These are phyloP conservation scores for Zaprionus africanus DNA, from an alignment of 1,140 invertebrate species.

Conservation along the genomic window DNA sequence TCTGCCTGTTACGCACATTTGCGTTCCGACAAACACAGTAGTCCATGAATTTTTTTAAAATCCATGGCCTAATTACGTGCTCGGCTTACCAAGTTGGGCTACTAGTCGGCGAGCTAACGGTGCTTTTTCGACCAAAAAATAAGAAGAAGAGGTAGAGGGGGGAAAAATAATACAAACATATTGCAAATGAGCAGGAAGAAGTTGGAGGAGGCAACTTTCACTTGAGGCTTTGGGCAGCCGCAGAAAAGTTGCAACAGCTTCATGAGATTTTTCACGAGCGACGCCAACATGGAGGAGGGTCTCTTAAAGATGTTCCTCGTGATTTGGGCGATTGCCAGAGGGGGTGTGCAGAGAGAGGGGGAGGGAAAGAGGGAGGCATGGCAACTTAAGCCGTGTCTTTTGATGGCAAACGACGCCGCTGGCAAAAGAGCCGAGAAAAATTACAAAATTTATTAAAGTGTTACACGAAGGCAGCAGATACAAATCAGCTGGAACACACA, in stretches of 20 bases:
- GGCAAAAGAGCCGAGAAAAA: slow-evolving; percentile 59
- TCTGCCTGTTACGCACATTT: too few species aligned
- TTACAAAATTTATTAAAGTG: slow-evolving; percentile 76
- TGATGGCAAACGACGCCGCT: slow-evolving; percentile 54
- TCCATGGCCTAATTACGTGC: too few species aligned
- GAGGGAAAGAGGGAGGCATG: not conserved
- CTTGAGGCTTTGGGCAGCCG: not conserved
- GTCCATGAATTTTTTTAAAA: too few species aligned
- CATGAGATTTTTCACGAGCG: not conserved
- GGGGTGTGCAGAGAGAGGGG: not conserved
- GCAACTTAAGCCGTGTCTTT: slow-evolving; percentile 49
- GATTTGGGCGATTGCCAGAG: slow-evolving; percentile 6
- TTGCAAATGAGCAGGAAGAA: slow-evolving; percentile 51
- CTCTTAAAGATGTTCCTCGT: slow-evolving; percentile 45
- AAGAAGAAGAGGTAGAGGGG: slow-evolving; percentile 37
- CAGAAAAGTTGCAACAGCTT: slow-evolving; percentile 7
- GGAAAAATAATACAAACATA: slow-evolving; percentile 22
- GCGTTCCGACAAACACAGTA: too few species aligned
- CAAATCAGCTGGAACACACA: slow-evolving; percentile 4
- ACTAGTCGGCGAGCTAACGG: slow-evolving; percentile 7
- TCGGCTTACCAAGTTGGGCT: slow-evolving; percentile 48
- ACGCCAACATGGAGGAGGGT: slow-evolving; percentile 17
- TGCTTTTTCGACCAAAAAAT: slow-evolving; percentile 30
- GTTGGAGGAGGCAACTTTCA: slow-evolving; percentile 25
- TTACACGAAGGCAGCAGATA: slow-evolving; percentile 32